A percentile compares a stretch with the other conserved stretches of the same genome.
These are phyloP conservation scores for Argopecten irradians DNA, from an alignment of 1,140 invertebrate species.

Conservation along the genomic window DNA sequence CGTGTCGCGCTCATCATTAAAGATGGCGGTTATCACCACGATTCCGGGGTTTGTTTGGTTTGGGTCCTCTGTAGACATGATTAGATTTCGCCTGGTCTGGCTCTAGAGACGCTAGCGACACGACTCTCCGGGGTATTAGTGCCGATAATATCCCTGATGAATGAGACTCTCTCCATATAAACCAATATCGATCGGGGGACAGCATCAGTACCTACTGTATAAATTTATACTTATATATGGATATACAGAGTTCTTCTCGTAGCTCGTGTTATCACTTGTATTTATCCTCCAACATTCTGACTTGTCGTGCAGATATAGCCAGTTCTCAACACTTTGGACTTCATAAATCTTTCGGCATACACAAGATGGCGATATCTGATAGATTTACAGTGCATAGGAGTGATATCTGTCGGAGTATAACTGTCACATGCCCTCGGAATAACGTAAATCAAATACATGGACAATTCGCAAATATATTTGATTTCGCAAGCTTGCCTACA, in stretches of 20 bases:
- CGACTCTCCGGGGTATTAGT: background rate
- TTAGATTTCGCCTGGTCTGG: background rate
- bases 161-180: background rate
- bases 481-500: too few relatives aligned
- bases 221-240: background rate
- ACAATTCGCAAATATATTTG: too few relatives aligned
- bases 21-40: background rate
- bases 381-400: too few relatives aligned
- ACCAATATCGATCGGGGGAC: background rate
- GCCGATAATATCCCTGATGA: background rate
- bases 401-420: too few relatives aligned
- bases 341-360: too few relatives aligned
- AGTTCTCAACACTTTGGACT: too few relatives aligned
- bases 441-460: too few relatives aligned
- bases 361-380: too few relatives aligned
- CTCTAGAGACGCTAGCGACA: background rate
- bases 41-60: background rate
- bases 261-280: background rate
- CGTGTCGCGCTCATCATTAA: background rate
- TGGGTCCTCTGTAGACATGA: background rate
- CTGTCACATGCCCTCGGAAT: too few relatives aligned
- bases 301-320: background rate
- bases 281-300: background rate
- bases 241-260: background rate
- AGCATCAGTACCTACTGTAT: background rate